Conservation (phyloP, 2,113 vertebrate genomes). For the Orthonyx spaldingii region DNA sequence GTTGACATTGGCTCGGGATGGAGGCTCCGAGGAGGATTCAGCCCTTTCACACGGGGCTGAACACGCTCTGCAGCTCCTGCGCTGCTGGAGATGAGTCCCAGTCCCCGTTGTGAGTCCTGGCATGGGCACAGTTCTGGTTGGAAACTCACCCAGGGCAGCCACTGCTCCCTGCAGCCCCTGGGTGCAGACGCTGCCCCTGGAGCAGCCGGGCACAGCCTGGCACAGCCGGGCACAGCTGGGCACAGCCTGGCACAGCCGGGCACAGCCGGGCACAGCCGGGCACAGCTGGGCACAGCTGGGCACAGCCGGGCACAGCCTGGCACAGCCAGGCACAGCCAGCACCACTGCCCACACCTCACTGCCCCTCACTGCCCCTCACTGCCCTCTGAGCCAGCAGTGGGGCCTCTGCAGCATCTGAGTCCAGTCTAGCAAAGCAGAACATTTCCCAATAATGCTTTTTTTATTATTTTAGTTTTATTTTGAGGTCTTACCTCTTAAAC, state of each 20-base stretch:
- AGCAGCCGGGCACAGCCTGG: too few relatives aligned
- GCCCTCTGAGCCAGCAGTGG: not conserved
- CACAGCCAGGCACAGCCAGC: rapidly evolving
- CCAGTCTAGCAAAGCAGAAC: not conserved
- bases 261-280: too few relatives aligned
- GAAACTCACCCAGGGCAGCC: not conserved
- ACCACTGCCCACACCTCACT: not conserved
- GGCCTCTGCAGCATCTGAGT: not conserved
- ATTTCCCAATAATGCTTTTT: too few relatives aligned
- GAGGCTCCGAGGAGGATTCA: not conserved
- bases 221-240: too few relatives aligned
- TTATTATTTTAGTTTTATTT: not conserved
- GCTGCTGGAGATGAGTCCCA: not conserved
- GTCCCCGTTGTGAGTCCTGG: not conserved
- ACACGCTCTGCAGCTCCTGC: not conserved
- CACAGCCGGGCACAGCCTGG: too few relatives aligned
- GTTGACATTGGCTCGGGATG: not conserved
- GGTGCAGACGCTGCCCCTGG: not conserved
- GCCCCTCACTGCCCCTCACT: not conserved
- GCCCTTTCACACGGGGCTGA: not conserved
- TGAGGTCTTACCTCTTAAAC: not conserved
- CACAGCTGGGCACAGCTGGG: too few relatives aligned
- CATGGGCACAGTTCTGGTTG: not conserved
- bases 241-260: too few relatives aligned
- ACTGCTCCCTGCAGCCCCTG: not conserved